Conservation (phyloP, 2,888 invertebrate species). For the Chrysotoxum bicinctum region DNA sequence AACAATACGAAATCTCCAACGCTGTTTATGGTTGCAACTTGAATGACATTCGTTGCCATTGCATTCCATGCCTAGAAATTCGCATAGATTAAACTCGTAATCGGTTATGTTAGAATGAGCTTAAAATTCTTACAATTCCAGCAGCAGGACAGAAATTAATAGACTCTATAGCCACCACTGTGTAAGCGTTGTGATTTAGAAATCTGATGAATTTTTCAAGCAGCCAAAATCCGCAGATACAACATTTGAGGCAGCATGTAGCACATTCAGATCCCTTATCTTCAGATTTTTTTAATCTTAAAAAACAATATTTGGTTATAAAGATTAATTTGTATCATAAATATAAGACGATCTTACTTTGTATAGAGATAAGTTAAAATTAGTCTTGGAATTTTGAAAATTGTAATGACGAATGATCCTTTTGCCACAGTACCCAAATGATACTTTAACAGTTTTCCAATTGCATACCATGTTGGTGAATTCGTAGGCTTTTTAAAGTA, state of each 20-base stretch:
- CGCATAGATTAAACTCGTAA: not conserved
- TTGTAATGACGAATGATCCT: constrained; percentile 95
- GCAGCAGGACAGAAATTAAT: constrained; percentile 95
- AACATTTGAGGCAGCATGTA: constrained; percentile 89
- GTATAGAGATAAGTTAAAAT: constrained; percentile 94
- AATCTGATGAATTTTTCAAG: constrained; percentile 95
- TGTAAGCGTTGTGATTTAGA: constrained; percentile 97
- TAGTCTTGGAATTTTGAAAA: constrained; percentile 94
- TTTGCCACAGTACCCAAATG: constrained; percentile 97
- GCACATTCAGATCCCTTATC: constrained; percentile 89
- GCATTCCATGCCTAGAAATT: constrained; percentile 91
- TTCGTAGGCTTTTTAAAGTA: constrained; percentile 91
- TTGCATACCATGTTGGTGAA: constrained; percentile 83
- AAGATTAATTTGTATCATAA: not conserved
- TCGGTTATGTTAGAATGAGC: no score
- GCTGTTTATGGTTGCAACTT: constrained; percentile 95
- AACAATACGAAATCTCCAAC: constrained; percentile 96
- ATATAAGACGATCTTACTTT: constrained; percentile 85
- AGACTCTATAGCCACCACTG: constrained; percentile 95
- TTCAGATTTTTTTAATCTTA: constrained; percentile 86
- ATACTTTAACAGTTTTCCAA: constrained; percentile 90
- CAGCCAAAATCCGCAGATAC: constrained; percentile 95
- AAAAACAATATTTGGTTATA: constrained; percentile 42
- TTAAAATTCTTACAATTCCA: constrained; percentile 87
- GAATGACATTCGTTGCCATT: constrained; percentile 90